Evolutionary conservation across 2,888 invertebrate genomes (phyloP).

Genomic region (Lasioglossum villosulum): DNA sequence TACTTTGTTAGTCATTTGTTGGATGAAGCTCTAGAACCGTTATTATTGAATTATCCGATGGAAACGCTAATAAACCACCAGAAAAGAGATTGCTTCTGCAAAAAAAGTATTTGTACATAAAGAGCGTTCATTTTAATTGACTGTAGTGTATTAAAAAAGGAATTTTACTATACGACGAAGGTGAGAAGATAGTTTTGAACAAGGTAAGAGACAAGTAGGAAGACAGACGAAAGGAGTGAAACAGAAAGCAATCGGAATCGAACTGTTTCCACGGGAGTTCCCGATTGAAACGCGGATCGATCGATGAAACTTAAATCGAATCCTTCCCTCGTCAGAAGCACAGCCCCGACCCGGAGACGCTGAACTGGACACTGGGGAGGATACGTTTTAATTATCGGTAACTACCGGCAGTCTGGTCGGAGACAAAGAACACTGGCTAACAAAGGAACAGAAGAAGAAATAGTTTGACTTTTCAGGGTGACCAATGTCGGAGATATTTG

Average conservation of each 20-base stretch:
- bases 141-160: background rate
- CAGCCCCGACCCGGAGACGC: slow-evolving; percentile 24
- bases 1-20: background rate
- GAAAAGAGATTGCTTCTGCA: background rate
- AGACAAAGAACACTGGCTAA: slow-evolving; percentile 31
- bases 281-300: slow-evolving; percentile 45
- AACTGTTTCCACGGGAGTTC: slow-evolving; percentile 12
- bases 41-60: background rate
- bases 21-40: background rate
- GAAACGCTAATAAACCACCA: background rate
- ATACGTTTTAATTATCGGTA: slow-evolving; percentile 70
- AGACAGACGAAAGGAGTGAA: background rate
- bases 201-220: background rate
- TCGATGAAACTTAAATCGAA: slow-evolving; percentile 46
- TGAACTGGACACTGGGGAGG: slow-evolving; percentile 46
- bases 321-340: slow-evolving; percentile 31
- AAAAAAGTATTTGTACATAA: background rate
- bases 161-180: background rate
- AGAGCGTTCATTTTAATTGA: background rate
- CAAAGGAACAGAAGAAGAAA: slow-evolving; percentile 22
- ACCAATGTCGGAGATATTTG: slow-evolving; percentile 24
- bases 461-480: slow-evolving; percentile 22
- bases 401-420: slow-evolving; percentile 39
- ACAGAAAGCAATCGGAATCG: slow-evolving; percentile 29
- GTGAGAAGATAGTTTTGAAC: background rate